Evolutionary conservation across 2,888 invertebrate genomes (phyloP), one percentile per base, ranked within the genome.

Genomic region (Habrosyne pyritoides): DNA sequence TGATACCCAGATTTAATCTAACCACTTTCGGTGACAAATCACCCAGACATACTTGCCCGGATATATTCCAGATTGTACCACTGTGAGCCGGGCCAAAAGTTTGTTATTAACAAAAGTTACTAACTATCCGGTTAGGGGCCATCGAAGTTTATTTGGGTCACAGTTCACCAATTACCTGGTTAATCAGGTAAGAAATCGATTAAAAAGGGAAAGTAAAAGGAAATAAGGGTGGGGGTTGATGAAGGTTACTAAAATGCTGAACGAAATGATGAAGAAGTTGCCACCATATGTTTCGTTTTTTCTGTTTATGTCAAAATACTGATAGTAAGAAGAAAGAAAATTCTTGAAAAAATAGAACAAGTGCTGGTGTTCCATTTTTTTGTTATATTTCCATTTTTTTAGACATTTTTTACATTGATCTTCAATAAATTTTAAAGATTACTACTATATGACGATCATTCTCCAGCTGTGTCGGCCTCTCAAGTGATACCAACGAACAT

Each of bases 21-120:
- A 68, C 69, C 66, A 77, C 77, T 74, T 76, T 71, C 66, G 71
- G 69, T 68, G 79, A 81, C 71, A 80, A 75, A 74, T 75, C 67
- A 30, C 26, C 33, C 47, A 21, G 47, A 30, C 47, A 36, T 26
- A 50, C 53, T 53, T 42, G 51, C 42, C 53, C 53, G 53, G 47
- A 53, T 14, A 28, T 21, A n/a, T 28, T 36, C 26, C 24, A 24
- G 21, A 28, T 66, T 61, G 55, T 53, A 2, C 36, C 58, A 53
- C 53, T 53, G 59, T 53, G 59, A 60, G 48, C 53, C 36, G 36
- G 3, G 54, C 51, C 59, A 68, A 79, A 79, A 80, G 74, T 82
- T 82, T 70, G 55, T 71, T 78, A 79, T 79, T 77, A 68, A 67
- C 53, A 55, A 66, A 77, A 79, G 61, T 77, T 80, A 6, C 2